Conservation (phyloP, 2,113 vertebrate genomes). For the Emydura subglobosa region DNA sequence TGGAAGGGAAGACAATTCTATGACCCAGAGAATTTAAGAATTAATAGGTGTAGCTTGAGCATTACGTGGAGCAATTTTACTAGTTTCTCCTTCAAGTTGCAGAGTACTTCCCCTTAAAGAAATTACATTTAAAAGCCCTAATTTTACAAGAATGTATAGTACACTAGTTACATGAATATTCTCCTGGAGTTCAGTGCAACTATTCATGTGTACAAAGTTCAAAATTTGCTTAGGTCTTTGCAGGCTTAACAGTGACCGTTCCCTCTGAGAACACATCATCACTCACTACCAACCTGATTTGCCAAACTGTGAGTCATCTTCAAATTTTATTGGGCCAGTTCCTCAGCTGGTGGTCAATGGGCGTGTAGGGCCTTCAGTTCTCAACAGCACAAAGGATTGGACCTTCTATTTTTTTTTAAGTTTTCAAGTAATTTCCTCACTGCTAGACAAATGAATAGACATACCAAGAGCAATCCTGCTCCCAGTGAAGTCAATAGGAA, state of each 20-base stretch:
- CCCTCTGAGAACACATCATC: background rate
- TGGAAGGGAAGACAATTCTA: background rate
- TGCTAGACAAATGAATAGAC: fast-evolving
- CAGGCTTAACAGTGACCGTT: background rate
- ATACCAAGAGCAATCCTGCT: background rate
- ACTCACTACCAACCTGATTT: background rate
- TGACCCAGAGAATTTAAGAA: background rate
- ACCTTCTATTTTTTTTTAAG: background rate
- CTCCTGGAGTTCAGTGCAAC: too few relatives aligned
- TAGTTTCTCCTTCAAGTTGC: background rate
- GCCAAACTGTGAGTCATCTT: background rate
- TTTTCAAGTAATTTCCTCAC: background rate
- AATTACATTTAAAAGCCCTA: background rate
- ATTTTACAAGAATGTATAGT: too few relatives aligned
- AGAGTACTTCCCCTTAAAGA: background rate
- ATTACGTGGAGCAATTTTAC: background rate
- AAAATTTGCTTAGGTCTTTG: background rate
- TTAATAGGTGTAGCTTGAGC: background rate
- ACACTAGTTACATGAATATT: too few relatives aligned
- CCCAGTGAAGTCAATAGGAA: background rate
- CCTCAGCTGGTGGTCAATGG: background rate
- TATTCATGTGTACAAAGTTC: background rate
- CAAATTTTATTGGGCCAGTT: background rate
- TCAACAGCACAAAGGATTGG: background rate
- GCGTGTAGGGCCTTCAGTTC: background rate